These are phyloP conservation scores for Sminthurinus aureus DNA, from an alignment of 2,888 invertebrate species.

Conservation along the genomic window DNA sequence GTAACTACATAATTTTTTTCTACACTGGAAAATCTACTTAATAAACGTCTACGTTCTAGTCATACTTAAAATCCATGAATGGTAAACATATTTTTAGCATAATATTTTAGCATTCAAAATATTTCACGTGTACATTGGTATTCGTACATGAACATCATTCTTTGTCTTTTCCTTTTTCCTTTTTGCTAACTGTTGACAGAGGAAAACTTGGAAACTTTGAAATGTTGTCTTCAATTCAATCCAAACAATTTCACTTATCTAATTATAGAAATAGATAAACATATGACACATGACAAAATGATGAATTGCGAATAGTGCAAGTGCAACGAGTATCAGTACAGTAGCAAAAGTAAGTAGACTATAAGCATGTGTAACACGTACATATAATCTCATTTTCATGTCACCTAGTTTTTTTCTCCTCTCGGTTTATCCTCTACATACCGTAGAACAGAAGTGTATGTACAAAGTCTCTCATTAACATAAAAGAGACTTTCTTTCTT, in stretches of 20 bases:
- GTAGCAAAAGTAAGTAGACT: neutral
- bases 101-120: neutral
- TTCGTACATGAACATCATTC: neutral
- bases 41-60: neutral
- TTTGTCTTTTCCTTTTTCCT: neutral
- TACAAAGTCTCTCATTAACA: too few relatives aligned
- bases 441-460: neutral
- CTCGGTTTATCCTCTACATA: neutral
- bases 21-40: too few relatives aligned
- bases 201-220: neutral
- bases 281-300: neutral
- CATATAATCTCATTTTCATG: constrained; percentile 13
- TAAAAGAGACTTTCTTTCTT: too few relatives aligned
- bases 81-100: neutral
- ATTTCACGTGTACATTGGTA: neutral
- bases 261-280: neutral
- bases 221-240: neutral
- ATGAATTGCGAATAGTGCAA: constrained; percentile 18
- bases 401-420: constrained; percentile 8
- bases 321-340: neutral
- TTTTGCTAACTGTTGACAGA: neutral
- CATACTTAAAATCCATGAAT: neutral
- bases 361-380: neutral
- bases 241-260: neutral
- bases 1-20: too few relatives aligned